Evolutionary conservation across 37 sponge, comb jelly and placozoan species (phyloP).

Genomic region (Spongilla lacustris): DNA sequence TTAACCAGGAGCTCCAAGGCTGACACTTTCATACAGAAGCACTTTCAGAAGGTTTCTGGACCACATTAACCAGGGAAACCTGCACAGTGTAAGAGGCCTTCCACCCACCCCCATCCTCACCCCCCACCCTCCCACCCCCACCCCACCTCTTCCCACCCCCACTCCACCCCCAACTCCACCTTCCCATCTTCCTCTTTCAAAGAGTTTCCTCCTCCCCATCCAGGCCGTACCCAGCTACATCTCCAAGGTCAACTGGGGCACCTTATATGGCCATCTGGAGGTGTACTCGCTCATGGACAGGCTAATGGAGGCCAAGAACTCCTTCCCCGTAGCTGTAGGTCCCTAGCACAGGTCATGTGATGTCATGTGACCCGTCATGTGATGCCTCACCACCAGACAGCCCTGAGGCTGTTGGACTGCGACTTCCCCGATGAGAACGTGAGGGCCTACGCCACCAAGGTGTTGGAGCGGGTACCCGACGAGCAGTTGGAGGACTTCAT

Average conservation of each 20-base stretch:
- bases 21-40: no score
- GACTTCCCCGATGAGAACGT: constrained; percentile 60
- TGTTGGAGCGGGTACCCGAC: constrained; percentile 36
- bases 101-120: not conserved
- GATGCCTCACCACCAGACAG: no score
- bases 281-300: constrained; percentile 53
- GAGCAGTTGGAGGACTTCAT: constrained; percentile 6
- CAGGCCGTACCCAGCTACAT: constrained; percentile 79
- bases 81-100: constrained; percentile 43
- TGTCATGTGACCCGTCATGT: no score
- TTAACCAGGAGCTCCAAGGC: no score
- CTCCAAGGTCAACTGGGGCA: constrained; percentile 66
- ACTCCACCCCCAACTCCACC: not conserved
- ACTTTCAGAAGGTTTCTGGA: constrained; percentile 21
- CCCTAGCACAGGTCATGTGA: no score
- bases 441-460: constrained; percentile 38
- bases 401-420: constrained; percentile 37
- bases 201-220: not conserved
- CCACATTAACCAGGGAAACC: constrained; percentile 47
- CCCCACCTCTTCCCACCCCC: not conserved
- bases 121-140: not conserved
- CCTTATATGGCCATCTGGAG: constrained; percentile 46
- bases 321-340: constrained; percentile 57
- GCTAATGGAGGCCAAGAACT: constrained; percentile 29
- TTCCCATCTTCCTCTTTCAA: not conserved